Evolutionary conservation across 2,888 invertebrate species (phyloP).

Genomic region (Chydorus sphaericus): DNA sequence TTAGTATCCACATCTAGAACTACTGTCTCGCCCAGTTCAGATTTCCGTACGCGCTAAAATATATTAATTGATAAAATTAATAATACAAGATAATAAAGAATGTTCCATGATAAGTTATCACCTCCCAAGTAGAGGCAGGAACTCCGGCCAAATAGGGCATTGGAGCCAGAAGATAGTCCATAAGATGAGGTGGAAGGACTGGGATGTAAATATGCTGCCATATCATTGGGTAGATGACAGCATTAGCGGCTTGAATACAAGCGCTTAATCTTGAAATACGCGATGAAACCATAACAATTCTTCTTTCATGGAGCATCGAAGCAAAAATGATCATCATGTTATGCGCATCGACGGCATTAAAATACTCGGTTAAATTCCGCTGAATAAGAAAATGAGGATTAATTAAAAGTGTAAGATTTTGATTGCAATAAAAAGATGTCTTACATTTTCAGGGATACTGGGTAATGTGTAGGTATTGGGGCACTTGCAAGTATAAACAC

Average conservation of each 20-base stretch:
- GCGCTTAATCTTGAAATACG: slow-evolving; percentile 80
- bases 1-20: slow-evolving; percentile 85
- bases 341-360: slow-evolving; percentile 84
- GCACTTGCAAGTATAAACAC: slow-evolving; percentile 58
- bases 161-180: slow-evolving; percentile 82
- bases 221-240: slow-evolving; percentile 91
- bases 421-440: background rate
- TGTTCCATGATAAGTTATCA: slow-evolving; percentile 28
- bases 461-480: slow-evolving; percentile 72
- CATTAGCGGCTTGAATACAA: slow-evolving; percentile 84
- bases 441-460: slow-evolving; percentile 89
- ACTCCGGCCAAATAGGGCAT: slow-evolving; percentile 95
- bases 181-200: slow-evolving; percentile 71
- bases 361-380: slow-evolving; percentile 94
- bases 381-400: slow-evolving; percentile 29
- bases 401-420: slow-evolving; percentile 1
- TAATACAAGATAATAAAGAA: background rate
- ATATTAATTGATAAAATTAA: slow-evolving; percentile 8
- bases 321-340: slow-evolving; percentile 95
- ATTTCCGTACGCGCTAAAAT: slow-evolving; percentile 51
- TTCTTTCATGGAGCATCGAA: slow-evolving; percentile 81
- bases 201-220: slow-evolving; percentile 99
- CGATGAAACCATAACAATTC: slow-evolving; percentile 82
- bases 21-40: slow-evolving; percentile 86
- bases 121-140: slow-evolving; percentile 67